phyloP scores from a whole-genome alignment of 2,113 vertebrate genomes.

The Phocoena phocoena region DNA sequence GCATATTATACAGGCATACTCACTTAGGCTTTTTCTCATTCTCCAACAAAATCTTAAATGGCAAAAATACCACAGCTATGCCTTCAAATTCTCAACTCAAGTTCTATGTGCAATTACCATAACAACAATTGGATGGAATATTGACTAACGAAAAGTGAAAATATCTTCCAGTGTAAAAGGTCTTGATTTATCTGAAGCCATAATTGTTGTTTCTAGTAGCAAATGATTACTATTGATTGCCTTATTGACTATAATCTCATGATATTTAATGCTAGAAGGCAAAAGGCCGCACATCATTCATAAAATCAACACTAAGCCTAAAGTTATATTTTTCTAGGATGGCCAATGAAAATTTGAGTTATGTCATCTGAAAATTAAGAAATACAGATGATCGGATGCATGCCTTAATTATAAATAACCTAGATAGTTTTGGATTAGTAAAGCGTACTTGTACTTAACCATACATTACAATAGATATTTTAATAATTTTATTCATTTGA shows the following conservation, averaged over 20 bases:
- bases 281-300: not conserved
- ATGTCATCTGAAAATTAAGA: not conserved
- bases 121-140: not conserved
- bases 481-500: constrained; percentile 4
- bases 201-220: not conserved
- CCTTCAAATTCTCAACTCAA: not conserved
- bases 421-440: not conserved
- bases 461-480: not conserved
- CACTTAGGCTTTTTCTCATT: not conserved
- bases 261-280: not conserved
- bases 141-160: not conserved
- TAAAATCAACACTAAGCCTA: not conserved
- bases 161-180: not conserved
- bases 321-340: not conserved
- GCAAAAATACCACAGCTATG: not conserved
- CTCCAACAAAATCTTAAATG: not conserved
- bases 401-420: not conserved
- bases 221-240: not conserved
- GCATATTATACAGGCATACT: not conserved
- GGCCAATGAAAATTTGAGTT: not conserved
- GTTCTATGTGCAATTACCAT: not conserved
- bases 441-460: not conserved
- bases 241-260: not conserved
- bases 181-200: not conserved
- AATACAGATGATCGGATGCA: not conserved